phyloP scores from a whole-genome alignment of 2,797 vertebrate species.

The Cheirogaleus major region DNA sequence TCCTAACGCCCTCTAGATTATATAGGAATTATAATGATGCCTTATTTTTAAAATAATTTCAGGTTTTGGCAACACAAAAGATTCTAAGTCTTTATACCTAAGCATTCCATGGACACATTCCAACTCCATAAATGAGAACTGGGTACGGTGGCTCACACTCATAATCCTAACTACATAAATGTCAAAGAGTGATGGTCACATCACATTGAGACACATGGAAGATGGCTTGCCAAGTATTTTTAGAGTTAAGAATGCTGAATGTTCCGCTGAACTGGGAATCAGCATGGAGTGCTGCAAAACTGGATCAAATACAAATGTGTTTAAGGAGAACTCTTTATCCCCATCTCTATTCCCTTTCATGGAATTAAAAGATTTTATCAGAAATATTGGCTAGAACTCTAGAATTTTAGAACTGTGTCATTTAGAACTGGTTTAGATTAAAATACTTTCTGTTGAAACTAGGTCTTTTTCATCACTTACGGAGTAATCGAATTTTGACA shows the following conservation, averaged over 20 bases:
- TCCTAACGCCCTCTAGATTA: not conserved
- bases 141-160: no score
- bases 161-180: not conserved
- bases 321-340: not conserved
- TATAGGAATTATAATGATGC: not conserved
- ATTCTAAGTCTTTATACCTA: slow-evolving; percentile 6
- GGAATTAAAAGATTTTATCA: not conserved
- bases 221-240: not conserved
- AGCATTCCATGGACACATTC: not conserved
- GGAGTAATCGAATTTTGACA: not conserved
- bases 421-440: not conserved
- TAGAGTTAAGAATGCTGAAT: not conserved
- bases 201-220: not conserved
- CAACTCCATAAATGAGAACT: not conserved
- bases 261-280: slow-evolving; percentile 18
- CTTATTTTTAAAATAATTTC: slow-evolving; percentile 24
- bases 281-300: not conserved
- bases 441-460: not conserved
- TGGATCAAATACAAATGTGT: not conserved
- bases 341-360: not conserved
- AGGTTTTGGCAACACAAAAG: not conserved
- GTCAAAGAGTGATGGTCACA: not conserved
- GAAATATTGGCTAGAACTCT: not conserved
- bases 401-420: not conserved
- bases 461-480: not conserved